Base-by-base conservation (phyloP, 2,113 vertebrate species). In the Lampris incognitus region DNA sequence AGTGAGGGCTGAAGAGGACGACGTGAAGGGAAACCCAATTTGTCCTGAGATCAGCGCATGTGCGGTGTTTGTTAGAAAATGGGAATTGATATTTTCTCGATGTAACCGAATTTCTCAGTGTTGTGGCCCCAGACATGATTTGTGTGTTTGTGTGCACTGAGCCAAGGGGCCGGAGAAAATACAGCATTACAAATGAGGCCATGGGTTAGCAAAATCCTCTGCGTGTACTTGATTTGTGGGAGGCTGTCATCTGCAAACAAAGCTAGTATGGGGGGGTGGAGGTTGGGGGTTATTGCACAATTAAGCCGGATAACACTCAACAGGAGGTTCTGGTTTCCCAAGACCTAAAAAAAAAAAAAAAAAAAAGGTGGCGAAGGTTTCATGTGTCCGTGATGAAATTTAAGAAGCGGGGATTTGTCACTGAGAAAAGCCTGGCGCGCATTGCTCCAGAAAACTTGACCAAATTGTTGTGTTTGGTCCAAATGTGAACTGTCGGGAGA, bases 171-270 rank as follows among this genome's bases (percentile, higher is more conserved):
- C 86, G 63, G 72, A 24, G 24, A 77, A 86, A 89, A 87, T 42
- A 46, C 49, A 79, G 78, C 74, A 50, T 76, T 60, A 68, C 44
- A 85, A 82, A 79, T 72, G 82, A 86, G 86, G 79, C 61, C 82
- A 87, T 13, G 9, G 2, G 79, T 78, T 48, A 79, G 85, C 85
- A 78, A 90, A 83, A 85, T 87, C 81, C 86, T 87, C 13, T 72
- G 50, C 65, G 64, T 82, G 83, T 82, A 85, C 66, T 70, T 70
- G 62, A 60, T 64, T 69, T 4, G 60, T 83, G 58, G 39, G 75
- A 70, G 57, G 58, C 9, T 7, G 46, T 76, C 57, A 58, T 81
- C 36, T 62, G 64, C 79, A 79, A 56, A 72, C 79, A 82, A 77
- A 84, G 68, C 66, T 60, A 62, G 1, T 78, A 42, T 72, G 42